Evolutionary conservation across 2,797 vertebrate species (phyloP), one percentile per base, ranked within the genome.

Genomic region (Emydoidea blandingii): DNA sequence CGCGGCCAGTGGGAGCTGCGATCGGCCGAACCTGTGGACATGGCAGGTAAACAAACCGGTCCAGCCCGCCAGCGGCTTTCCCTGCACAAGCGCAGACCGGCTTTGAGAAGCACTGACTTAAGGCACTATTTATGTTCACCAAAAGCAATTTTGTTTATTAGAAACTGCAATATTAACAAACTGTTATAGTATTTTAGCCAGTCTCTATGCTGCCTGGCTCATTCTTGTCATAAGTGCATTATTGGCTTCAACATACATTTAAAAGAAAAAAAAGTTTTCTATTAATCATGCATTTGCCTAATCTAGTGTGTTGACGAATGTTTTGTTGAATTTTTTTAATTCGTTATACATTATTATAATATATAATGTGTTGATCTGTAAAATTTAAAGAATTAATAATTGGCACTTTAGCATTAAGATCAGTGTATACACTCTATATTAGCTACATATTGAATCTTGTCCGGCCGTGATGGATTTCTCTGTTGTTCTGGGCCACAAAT

Each of bases 391-490:
- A 1, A 3, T 7, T n/a, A 21, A 59, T 16, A 37, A 6, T 7
- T 44, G 12, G 37, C 53, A n/a, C 37, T 82, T 76, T 83, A 49
- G 37, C 14, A 25, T 15, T 8, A 18, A n/a, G 27, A 41, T 7
- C 5, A 19, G 31, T 0, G 18, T 1, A 57, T n/a, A 12, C 62
- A 68, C 25, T 56, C 44, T 57, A 31, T 7, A 9, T 1, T 2
- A 79, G 12, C 27, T 27, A 62, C 41, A 25, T 34, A 4, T 1
- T 27, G 12, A 44, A 41, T 1, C 14, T 9, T 0, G 8, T 23
- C 9, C 25, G 47, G 81, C 56, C 59, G 65, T 10, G 5, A 47
- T 11, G 44, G 7, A 29, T 76, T 11, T 52, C 21, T 56, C 54
- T 72, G 1, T 41, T 54, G 25, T 47, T 47, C 41, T 29, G 72